Evolutionary conservation across 2,888 invertebrate genomes (phyloP).

Genomic region (Mystacides longicornis): DNA sequence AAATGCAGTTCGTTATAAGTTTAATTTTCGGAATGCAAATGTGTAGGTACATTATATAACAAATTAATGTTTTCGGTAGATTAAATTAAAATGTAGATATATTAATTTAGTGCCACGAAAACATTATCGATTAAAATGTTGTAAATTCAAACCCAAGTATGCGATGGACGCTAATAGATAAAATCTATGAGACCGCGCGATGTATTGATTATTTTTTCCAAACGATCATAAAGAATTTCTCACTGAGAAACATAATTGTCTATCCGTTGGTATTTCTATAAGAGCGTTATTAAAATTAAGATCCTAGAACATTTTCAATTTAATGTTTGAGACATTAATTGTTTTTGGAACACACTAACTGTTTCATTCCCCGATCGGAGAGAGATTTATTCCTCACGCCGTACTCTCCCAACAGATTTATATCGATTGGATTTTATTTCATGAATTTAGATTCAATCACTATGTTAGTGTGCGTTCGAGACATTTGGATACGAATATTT

Average conservation of each 20-base stretch:
- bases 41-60: not conserved
- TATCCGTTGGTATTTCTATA: too few relatives aligned
- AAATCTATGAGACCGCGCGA: too few relatives aligned
- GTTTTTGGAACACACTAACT: not conserved
- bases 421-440: not conserved
- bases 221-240: not conserved
- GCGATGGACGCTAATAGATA: too few relatives aligned
- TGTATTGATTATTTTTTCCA: too few relatives aligned
- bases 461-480: too few relatives aligned
- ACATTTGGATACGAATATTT: not conserved
- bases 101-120: too few relatives aligned
- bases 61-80: not conserved
- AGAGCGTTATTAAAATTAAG: not conserved
- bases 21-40: not conserved
- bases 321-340: not conserved
- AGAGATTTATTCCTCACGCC: not conserved
- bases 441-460: too few relatives aligned
- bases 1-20: not conserved
- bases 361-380: not conserved
- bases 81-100: too few relatives aligned
- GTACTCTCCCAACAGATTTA: not conserved
- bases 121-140: too few relatives aligned
- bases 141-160: too few relatives aligned
- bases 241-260: not conserved
- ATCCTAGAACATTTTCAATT: not conserved